Evolutionary conservation across 2,888 invertebrate genomes (phyloP), one percentile per base, ranked within the genome.

Genomic region (Lycophotia porphyrea): DNA sequence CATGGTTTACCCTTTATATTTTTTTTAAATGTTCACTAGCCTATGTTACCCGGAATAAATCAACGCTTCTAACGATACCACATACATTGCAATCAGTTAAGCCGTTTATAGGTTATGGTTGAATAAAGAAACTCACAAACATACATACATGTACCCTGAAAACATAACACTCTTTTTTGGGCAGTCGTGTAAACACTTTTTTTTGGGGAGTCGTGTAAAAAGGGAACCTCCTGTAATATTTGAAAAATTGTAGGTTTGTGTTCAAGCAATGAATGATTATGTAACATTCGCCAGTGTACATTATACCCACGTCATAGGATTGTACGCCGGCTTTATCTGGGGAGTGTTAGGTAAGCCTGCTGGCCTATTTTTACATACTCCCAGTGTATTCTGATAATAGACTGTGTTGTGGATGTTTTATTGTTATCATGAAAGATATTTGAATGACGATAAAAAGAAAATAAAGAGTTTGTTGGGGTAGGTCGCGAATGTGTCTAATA

Each of bases 251-350:
- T 61, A 27, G 39, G 31, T 77, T 72, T 44, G 4, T 70, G 58
- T 65, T 1, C 36, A 18, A 70, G 72, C 72, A 4, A 64, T 34
- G 60, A 70, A 55, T 47, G 60, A 47, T 63, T 58, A 7, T 36
- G n/a, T 58, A 61, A 61, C 34, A 71, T 64, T 66, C 18, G 76
- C 18, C 39, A 70, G 31, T 42, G 18, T 61, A n/a, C n/a, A n/a
- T n/a, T n/a, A 36, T 21, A 34, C 31, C 27, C 47, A 71, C 74
- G 71, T 78, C 74, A 81, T 34, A 27, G n/a, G 18, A 60, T 47
- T 21, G 1, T 67, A 55, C 36, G 42, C 55, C 31, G 31, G 42
- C 21, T 55, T 69, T 58, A 49, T 66, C 27, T 49, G 11, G 8
- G 44, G 13, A 42, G 52, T 66, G 44, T 60, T 71, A 71, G 71